Conservation (phyloP, 2,888 invertebrate genomes). For the Allolobophora icterica region DNA sequence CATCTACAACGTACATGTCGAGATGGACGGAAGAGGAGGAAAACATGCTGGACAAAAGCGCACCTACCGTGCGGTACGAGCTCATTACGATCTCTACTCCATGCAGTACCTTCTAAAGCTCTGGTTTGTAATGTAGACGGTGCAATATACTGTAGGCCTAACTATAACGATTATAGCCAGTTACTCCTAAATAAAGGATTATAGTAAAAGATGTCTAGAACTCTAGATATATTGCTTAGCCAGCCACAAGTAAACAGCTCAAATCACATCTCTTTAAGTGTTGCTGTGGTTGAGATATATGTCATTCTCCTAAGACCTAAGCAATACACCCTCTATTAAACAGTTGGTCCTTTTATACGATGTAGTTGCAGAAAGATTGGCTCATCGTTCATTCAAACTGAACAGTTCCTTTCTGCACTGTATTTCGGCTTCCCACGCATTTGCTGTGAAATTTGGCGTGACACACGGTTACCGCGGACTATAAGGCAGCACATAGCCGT, state of each 20-base stretch:
- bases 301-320: not conserved
- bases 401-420: not conserved
- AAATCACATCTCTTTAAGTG: too few relatives aligned
- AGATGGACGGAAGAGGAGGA: conserved; percentile 84
- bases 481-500: not conserved
- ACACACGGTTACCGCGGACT: not conserved
- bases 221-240: not conserved
- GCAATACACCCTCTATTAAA: not conserved
- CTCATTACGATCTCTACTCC: not conserved
- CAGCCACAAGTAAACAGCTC: not conserved
- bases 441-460: not conserved
- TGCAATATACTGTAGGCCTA: not conserved
- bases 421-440: conserved; percentile 6
- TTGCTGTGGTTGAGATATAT: too few relatives aligned
- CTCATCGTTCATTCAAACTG: not conserved
- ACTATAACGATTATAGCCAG: not conserved
- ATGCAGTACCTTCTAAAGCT: not conserved
- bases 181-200: not conserved
- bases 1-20: conserved; percentile 92
- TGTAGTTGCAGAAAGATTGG: not conserved
- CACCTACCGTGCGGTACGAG: conserved; percentile 90
- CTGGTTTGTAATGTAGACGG: not conserved
- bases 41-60: conserved; percentile 97
- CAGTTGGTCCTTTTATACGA: not conserved
- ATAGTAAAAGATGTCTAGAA: not conserved